Conservation (phyloP, 2,888 invertebrate genomes). For the Lagria hirta region DNA sequence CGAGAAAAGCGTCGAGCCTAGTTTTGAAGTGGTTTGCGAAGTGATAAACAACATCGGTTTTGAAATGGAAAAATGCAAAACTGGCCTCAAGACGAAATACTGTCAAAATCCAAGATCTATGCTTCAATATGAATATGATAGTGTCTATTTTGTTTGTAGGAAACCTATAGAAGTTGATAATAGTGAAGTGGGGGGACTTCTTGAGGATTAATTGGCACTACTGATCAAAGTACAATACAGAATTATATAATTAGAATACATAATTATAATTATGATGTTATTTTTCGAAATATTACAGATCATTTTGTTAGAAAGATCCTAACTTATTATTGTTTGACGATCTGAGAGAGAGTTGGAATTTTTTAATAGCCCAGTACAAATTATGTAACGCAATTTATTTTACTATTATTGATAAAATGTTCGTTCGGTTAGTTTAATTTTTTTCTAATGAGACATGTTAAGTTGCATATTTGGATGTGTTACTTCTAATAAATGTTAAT, state of each 20-base stretch:
- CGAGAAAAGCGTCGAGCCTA: conserved; percentile 91
- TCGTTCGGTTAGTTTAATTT: conserved; percentile 16
- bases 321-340: conserved; percentile 9
- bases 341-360: conserved; percentile 12
- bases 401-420: no score
- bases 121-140: conserved; percentile 89
- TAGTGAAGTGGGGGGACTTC: conserved; percentile 13
- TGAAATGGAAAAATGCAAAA: conserved; percentile 76
- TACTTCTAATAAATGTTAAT: conserved; percentile 18
- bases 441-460: conserved; percentile 10
- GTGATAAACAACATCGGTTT: conserved; percentile 85
- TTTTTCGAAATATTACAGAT: conserved; percentile 11
- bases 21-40: conserved; percentile 68
- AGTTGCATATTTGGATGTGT: conserved; percentile 17
- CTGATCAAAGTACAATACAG: conserved; percentile 24
- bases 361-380: conserved; percentile 9
- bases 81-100: conserved; percentile 81
- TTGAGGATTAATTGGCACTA: conserved; percentile 14
- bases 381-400: conserved; percentile 9
- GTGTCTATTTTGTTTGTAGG: conserved; percentile 88
- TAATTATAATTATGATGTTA: conserved; percentile 15
- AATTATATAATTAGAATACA: conserved; percentile 9
- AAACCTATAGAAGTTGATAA: conserved; percentile 61
- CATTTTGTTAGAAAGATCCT: conserved; percentile 5
- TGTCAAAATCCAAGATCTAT: conserved; percentile 91